phyloP scores from a whole-genome alignment of 2,113 vertebrate species.

The Gobius niger region DNA sequence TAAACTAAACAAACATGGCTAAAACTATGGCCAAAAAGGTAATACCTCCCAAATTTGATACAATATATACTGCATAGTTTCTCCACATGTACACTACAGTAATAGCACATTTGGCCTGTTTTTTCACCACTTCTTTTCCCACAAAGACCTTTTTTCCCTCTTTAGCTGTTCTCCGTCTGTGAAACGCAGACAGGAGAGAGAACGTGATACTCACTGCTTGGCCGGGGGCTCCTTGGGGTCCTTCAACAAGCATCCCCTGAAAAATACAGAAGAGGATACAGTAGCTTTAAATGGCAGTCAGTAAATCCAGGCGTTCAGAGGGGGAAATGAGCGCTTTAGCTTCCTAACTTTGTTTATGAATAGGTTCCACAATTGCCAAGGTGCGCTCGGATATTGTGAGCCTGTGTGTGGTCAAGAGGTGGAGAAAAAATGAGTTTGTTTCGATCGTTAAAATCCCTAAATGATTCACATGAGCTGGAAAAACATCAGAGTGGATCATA shows the following conservation, averaged over 20 bases:
- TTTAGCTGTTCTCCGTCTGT: constrained; percentile 73
- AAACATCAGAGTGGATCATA: no score
- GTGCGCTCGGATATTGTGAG: constrained; percentile 21
- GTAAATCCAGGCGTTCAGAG: constrained; percentile 42
- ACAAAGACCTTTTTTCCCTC: constrained; percentile 66
- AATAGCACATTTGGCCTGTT: constrained; percentile 38
- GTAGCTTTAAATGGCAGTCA: constrained; percentile 62
- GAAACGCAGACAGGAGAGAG: constrained; percentile 61
- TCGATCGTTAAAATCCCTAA: no score
- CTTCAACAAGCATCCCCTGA: constrained; percentile 97
- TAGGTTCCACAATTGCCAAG: constrained; percentile 25
- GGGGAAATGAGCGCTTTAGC: constrained; percentile 21
- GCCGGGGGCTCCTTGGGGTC: constrained; percentile 89
- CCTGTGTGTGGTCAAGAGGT: background rate
- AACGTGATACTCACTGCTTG: constrained; percentile 85
- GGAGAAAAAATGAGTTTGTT: no score
- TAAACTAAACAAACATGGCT: no score
- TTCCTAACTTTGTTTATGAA: constrained; percentile 41
- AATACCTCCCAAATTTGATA: no score
- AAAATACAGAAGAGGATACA: constrained; percentile 64
- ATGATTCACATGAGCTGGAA: no score
- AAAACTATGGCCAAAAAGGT: no score
- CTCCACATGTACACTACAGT: no score
- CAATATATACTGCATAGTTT: no score
- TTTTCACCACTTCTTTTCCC: constrained; percentile 63